A percentile compares a stretch with the other conserved stretches of the same genome.
These are phyloP conservation scores for Brienomyrus brachyistius DNA, from an alignment of 2,113 vertebrate genomes.

Conservation along the genomic window DNA sequence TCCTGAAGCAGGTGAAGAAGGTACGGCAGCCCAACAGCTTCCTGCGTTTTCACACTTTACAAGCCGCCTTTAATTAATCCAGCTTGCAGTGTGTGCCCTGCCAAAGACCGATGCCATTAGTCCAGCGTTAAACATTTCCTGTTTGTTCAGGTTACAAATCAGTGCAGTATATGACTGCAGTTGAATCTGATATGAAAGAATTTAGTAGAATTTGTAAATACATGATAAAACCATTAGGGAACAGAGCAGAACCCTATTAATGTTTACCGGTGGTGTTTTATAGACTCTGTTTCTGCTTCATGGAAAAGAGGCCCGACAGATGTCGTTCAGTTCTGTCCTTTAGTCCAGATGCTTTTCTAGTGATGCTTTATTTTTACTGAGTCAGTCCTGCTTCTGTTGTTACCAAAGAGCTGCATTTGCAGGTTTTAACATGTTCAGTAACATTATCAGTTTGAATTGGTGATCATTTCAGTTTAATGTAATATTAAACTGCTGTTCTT, in stretches of 20 bases:
- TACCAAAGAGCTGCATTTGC: neutral
- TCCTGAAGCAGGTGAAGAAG: slow-evolving; percentile 83
- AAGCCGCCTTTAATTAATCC: neutral
- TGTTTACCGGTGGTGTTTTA: neutral
- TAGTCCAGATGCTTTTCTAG: neutral
- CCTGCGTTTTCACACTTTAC: neutral
- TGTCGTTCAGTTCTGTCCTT: neutral
- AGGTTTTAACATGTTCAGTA: neutral
- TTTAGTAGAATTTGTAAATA: neutral
- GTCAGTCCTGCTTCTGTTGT: neutral
- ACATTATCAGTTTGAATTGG: neutral
- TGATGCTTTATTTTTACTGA: neutral
- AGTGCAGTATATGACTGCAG: neutral
- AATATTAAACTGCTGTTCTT: neutral
- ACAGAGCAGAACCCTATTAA: neutral
- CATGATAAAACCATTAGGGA: neutral
- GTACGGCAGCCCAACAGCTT: slow-evolving; percentile 43
- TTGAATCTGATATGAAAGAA: neutral
- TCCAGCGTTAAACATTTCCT: neutral
- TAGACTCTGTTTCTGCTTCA: neutral
- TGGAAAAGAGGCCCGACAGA: neutral
- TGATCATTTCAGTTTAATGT: neutral
- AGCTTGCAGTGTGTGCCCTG: neutral
- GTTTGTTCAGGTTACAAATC: neutral
- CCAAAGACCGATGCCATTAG: neutral